Conservation (phyloP, 2,113 vertebrate genomes). For the Pachypanchax playfairii region DNA sequence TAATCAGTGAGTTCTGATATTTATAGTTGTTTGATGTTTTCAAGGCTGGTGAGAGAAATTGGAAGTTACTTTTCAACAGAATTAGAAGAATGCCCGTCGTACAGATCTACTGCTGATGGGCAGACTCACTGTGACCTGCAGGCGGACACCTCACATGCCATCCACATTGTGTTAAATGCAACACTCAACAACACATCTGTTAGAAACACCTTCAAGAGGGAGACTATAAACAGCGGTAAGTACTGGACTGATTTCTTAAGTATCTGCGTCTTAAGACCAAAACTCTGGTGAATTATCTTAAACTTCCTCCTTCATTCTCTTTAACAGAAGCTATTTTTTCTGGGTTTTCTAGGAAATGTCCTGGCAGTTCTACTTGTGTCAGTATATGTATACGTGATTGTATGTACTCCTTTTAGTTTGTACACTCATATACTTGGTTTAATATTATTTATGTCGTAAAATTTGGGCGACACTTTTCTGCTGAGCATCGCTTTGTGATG, state of each 20-base stretch:
- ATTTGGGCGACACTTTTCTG: no score
- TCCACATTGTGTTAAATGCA: conserved; percentile 48
- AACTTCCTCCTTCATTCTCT: conserved; percentile 24
- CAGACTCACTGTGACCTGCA: conserved; percentile 58
- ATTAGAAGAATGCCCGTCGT: conserved; percentile 27
- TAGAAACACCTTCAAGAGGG: conserved; percentile 11
- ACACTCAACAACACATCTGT: conserved; percentile 6
- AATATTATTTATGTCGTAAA: no score
- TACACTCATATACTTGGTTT: no score
- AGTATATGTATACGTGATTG: background rate
- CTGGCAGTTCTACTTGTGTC: background rate
- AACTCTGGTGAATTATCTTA: conserved; percentile 19
- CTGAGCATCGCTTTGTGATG: no score
- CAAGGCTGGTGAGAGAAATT: fast-evolving
- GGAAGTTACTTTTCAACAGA: fast-evolving
- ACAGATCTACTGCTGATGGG: fast-evolving
- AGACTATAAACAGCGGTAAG: fast-evolving
- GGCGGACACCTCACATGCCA: fast-evolving
- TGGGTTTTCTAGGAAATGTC: conserved; percentile 18
- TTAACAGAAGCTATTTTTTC: background rate
- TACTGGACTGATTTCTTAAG: fast-evolving
- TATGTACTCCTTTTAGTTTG: no score
- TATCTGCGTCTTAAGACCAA: fast-evolving
- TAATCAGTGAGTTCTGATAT: no score
- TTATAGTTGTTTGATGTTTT: background rate